Base-by-base conservation (phyloP, 1,140 invertebrate genomes). In the Nasonia vitripennis region DNA sequence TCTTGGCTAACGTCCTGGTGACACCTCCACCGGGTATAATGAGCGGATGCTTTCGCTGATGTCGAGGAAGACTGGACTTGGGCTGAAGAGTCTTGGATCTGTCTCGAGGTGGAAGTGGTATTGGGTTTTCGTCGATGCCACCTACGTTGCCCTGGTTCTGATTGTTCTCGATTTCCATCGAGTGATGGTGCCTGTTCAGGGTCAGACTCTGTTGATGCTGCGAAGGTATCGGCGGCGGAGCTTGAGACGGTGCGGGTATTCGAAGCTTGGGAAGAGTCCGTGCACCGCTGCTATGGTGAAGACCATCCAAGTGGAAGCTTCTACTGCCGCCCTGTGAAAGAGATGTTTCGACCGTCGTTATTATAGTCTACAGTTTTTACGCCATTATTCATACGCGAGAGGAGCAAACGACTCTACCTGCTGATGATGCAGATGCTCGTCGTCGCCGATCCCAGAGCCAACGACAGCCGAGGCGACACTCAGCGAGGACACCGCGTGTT, bases 21-120 rank as follows among this genome's bases (percentile, higher is more conserved):
- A 95, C 89, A 2, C 94, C 95, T 62, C 94, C 94, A 48, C 94
- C 95, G 20, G 97, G 96, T 87, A 98, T 96, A 67, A 98, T 96
- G n/a, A 98, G 91, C 0, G 98, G 97, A 94, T 98, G 96, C 91
- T 98, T 98, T 71, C 97, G 93, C 81, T 97, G 96, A 91, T 98
- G 97, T 48, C 97, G 93, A 2, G 97, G 96, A 87, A 96, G 95
- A 70, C 93, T 94, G 9, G 94, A 94, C 85, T 94, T 95, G 2
- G 95, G 94, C 82, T 95, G 94, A 17, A 95, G 91, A 10, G 95
- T 94, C 89, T 96, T 96, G 41, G 95, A 96, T 75, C 96, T 94
- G 89, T 98, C 97, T 87, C 97, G 94, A 0, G 97, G 97, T 1
- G 98, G 98, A 86, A 98, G 90, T 1, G 97, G 97, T 86, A 98